phyloP scores from a whole-genome alignment of 2,113 vertebrate genomes.

The Actinemys pallida region DNA sequence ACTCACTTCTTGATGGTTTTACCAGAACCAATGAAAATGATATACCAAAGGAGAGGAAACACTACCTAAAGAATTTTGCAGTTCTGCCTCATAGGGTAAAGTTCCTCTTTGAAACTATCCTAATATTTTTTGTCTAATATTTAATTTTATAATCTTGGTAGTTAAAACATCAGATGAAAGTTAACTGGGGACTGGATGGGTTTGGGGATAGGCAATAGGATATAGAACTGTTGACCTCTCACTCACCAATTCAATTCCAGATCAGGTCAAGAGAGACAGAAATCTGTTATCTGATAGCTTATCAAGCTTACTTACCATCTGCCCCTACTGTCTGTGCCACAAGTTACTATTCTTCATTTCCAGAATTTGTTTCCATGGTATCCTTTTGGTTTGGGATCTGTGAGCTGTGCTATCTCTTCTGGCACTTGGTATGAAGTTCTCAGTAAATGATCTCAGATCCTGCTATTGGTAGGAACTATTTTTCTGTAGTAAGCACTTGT shows the following conservation, averaged over 20 bases:
- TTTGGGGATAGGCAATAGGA: fast-evolving
- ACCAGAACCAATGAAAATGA: background rate
- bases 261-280: background rate
- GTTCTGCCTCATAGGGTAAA: background rate
- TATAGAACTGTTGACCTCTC: background rate
- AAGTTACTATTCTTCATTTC: background rate
- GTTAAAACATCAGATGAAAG: background rate
- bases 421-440: background rate
- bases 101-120: background rate
- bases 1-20: background rate
- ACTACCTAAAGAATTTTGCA: background rate
- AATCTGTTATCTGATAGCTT: too few relatives aligned
- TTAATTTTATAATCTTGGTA: background rate
- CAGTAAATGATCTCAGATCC: fast-evolving
- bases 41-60: background rate
- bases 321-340: too few relatives aligned
- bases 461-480: background rate
- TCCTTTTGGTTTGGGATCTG: background rate
- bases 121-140: background rate
- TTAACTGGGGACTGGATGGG: background rate
- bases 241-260: background rate
- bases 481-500: background rate
- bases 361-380: background rate
- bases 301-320: too few relatives aligned
- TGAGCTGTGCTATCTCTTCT: background rate